These are phyloP conservation scores for Cygnus olor DNA, from an alignment of 2,797 vertebrate species.

Conservation along the genomic window DNA sequence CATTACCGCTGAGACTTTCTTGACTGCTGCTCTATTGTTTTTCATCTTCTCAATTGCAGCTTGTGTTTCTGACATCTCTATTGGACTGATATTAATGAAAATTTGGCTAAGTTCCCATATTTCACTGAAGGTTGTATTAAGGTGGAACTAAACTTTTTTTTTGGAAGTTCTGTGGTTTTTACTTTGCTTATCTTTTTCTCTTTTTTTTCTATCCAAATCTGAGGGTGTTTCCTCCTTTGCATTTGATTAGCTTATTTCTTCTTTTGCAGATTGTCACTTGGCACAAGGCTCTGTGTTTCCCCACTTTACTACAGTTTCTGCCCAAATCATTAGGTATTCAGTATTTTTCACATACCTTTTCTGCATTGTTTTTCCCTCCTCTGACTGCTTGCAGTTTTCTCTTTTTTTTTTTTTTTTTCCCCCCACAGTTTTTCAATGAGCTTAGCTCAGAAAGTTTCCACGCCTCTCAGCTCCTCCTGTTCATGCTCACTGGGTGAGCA, in stretches of 20 bases:
- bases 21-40: background rate
- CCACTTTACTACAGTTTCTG: background rate
- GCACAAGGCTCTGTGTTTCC: background rate
- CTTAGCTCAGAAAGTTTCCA: background rate
- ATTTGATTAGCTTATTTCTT: background rate
- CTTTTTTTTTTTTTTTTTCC: too few relatives aligned
- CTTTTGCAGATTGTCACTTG: background rate
- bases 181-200: background rate
- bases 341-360: background rate
- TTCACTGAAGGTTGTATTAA: background rate
- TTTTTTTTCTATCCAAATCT: background rate
- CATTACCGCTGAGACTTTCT: background rate
- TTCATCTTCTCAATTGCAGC: background rate
- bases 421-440: background rate
- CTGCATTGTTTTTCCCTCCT: background rate
- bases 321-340: background rate
- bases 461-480: background rate
- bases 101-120: background rate
- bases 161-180: background rate
- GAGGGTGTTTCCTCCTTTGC: background rate
- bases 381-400: background rate
- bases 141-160: background rate
- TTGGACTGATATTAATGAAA: background rate
- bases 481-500: background rate
- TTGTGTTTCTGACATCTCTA: constrained; percentile 14